Base-by-base conservation (phyloP, 2,888 invertebrate genomes). In the Rotaria sp. region DNA sequence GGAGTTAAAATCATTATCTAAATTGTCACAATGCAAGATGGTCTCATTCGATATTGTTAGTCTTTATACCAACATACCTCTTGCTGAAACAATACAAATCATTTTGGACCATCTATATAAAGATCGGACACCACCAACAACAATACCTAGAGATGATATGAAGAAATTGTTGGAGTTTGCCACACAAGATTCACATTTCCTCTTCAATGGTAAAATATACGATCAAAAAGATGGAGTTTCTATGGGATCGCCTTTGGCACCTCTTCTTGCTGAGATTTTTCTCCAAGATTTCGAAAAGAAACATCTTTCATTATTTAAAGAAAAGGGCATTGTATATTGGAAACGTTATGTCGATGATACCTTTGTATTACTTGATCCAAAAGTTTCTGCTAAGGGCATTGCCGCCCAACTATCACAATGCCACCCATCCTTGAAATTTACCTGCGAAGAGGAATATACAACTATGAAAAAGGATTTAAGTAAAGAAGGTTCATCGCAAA, bases 191-290 rank as follows among this genome's bases (percentile, higher is more conserved):
- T 50, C 84, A 1, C 50, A 48, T 84, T 48, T 45, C 24, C 38
- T 50, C 15, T 50, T 30, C 45, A 84, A 50, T 48, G 84, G 84
- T 30, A 84, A 84, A 50, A 15, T 84, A 4, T 84, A 84, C n/a
- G 48, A 50, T n/a, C 48, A 84, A n/a, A 48, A n/a, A 1, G 84
- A 84, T 48, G 84, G 84, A 21, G 48, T 38, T 13, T n/a, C 26
- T 30, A 48, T 84, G 84, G 50, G 84, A 8, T 41, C 84, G 24
- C 84, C 84, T 41, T 48, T 84, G 48, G 48, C 48, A n/a, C 84
- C 48, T 8, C n/a, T 50, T 45, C 18, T 84, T 10, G 48, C 84
- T 50, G 50, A 15, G 18, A 50, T 50, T 11, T 50, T 50, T 50
- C 50, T 50, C 11, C 50, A 50, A 50, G 15, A 50, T 15, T 50